phyloP scores from a whole-genome alignment of 1,140 invertebrate genomes.

The Epicauta chinensis region DNA sequence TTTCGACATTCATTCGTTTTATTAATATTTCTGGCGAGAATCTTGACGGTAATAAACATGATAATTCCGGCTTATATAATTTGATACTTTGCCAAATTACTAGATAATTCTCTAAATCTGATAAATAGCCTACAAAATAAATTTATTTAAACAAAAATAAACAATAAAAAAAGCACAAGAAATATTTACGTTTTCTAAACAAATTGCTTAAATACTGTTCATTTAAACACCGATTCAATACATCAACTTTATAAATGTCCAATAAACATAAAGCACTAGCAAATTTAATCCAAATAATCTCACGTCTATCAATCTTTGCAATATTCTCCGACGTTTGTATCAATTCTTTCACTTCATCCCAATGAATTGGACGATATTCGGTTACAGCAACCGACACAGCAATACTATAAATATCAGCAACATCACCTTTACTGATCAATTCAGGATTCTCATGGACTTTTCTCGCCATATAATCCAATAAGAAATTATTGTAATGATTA shows the following conservation, averaged over 20 bases:
- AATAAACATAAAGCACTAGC: conserved; percentile 49
- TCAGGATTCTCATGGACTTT: conserved; percentile 41
- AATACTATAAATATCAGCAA: conserved; percentile 44
- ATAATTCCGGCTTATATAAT: conserved; percentile 47
- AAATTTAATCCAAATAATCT: conserved; percentile 45
- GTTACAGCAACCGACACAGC: conserved; percentile 48
- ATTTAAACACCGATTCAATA: conserved; percentile 49
- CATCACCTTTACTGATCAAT: conserved; percentile 34
- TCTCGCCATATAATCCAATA: conserved; percentile 51
- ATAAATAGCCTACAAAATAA: conserved; percentile 35
- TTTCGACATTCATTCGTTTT: conserved; percentile 18
- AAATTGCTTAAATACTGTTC: conserved; percentile 42
- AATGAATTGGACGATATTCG: conserved; percentile 53
- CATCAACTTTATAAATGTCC: conserved; percentile 47
- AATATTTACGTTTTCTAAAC: conserved; percentile 32
- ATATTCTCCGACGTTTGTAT: conserved; percentile 40
- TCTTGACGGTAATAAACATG: conserved; percentile 39
- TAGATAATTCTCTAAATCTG: conserved; percentile 48
- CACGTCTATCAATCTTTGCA: conserved; percentile 34
- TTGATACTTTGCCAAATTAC: conserved; percentile 51
- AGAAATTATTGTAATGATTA: conserved; percentile 46
- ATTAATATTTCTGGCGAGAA: conserved; percentile 20
- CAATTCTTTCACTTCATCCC: conserved; percentile 45
- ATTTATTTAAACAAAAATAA: conserved; percentile 4
- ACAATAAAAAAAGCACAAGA: not conserved